A percentile compares a stretch with the other conserved stretches of the same genome.
Conservation (phyloP, 2,888 invertebrate genomes). For the Andrena hattorfiana region DNA sequence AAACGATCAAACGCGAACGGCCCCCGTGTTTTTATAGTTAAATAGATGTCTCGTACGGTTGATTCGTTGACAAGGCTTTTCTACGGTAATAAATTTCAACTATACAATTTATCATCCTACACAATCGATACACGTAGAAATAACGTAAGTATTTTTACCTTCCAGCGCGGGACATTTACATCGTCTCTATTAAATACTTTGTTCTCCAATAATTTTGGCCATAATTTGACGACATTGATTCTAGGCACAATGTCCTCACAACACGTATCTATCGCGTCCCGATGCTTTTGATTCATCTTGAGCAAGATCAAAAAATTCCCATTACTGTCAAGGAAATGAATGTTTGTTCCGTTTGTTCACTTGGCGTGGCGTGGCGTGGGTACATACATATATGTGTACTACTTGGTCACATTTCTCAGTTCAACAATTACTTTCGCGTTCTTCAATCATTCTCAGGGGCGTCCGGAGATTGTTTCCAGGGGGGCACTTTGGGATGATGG, state of each 20-base stretch:
- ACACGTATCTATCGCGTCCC: constrained; percentile 72
- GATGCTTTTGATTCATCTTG: constrained; percentile 77
- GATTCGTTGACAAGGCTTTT: constrained; percentile 55
- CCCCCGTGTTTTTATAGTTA: constrained; percentile 80
- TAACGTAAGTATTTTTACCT: constrained; percentile 65
- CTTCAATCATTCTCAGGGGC: no score
- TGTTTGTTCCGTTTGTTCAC: background rate
- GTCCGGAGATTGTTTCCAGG: no score
- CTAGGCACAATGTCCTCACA: constrained; percentile 69
- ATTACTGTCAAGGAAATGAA: background rate
- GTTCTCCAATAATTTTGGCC: constrained; percentile 79
- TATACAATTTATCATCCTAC: background rate
- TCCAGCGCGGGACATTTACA: constrained; percentile 78
- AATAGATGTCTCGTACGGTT: constrained; percentile 74
- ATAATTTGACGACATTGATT: constrained; percentile 72
- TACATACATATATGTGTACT: no score
- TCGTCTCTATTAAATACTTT: constrained; percentile 78
- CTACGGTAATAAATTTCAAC: constrained; percentile 64
- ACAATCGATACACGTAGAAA: background rate
- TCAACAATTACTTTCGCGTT: no score
- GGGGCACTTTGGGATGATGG: no score
- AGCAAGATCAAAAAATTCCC: background rate
- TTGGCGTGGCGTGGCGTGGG: no score
- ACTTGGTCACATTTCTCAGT: no score
- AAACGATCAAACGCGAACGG: constrained; percentile 80